Percentiles rank a stretch among this genome's conserved stretches.
These are phyloP conservation scores for Brachynemurus nebulosus DNA, from an alignment of 2,888 invertebrate genomes.

Conservation along the genomic window DNA sequence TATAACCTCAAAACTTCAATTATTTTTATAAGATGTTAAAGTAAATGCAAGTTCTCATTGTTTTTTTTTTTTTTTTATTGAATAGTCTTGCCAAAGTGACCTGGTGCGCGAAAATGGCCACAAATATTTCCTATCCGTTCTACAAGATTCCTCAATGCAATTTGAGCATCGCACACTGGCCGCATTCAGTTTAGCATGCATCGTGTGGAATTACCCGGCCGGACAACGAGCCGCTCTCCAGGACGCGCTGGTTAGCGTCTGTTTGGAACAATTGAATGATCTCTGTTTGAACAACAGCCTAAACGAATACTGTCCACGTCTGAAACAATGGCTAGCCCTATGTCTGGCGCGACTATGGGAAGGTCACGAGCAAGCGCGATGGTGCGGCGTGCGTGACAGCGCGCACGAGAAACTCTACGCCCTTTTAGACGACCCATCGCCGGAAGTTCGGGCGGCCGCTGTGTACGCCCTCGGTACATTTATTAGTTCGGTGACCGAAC, in stretches of 20 bases:
- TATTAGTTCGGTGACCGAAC: constrained; percentile 67
- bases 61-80: too few species aligned
- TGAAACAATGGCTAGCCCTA: constrained; percentile 82
- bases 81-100: constrained; percentile 90
- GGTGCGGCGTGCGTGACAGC: constrained; percentile 90
- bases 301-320: constrained; percentile 35
- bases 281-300: constrained; percentile 22
- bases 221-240: constrained; percentile 87
- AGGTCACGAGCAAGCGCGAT: constrained; percentile 73
- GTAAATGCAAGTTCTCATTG: too few species aligned
- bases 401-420: constrained; percentile 91
- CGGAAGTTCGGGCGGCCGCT: constrained; percentile 87
- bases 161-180: constrained; percentile 82
- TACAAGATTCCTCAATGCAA: constrained; percentile 76
- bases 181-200: constrained; percentile 87
- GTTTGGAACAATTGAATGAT: constrained; percentile 77
- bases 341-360: constrained; percentile 87
- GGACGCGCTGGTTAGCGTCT: constrained; percentile 79
- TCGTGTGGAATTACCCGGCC: constrained; percentile 75
- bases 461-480: constrained; percentile 93
- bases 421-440: constrained; percentile 63
- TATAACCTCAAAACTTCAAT: too few species aligned
- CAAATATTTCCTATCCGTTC: constrained; percentile 84
- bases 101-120: constrained; percentile 87
- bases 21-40: too few species aligned